Conservation (phyloP, 2,797 vertebrate genomes). For the Adelosebastes latens region DNA sequence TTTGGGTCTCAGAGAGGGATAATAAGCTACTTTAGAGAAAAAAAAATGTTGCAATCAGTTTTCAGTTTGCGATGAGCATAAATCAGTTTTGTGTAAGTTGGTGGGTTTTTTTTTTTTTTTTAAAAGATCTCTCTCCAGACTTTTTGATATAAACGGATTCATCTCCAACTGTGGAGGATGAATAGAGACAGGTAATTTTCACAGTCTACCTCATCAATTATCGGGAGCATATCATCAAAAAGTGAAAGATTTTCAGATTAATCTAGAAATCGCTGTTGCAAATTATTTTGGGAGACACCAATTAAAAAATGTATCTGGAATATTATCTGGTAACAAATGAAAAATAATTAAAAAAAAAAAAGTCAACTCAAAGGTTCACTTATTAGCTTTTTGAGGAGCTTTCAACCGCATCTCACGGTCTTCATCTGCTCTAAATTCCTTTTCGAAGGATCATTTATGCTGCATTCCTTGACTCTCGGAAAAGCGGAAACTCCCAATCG, state of each 20-base stretch:
- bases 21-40: background rate
- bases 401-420: background rate
- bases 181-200: background rate
- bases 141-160: background rate
- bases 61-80: background rate
- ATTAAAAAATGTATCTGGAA: too few relatives aligned
- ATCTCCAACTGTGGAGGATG: background rate
- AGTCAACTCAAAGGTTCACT: background rate
- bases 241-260: background rate
- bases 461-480: fast-evolving
- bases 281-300: too few relatives aligned
- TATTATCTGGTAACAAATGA: background rate
- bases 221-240: background rate
- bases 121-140: background rate
- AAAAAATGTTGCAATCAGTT: background rate
- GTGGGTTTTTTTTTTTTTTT: background rate
- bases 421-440: too few relatives aligned
- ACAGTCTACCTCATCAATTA: background rate
- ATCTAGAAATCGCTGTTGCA: background rate
- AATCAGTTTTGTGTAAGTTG: background rate
- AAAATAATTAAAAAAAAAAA: background rate
- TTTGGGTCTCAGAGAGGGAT: background rate
- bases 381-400: background rate
- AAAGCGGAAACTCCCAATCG: fast-evolving
- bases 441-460: background rate